Percentiles rank a stretch among this genome's conserved stretches.
Conservation (phyloP, 1,140 invertebrate genomes). For the Trachelipus rathkii region DNA sequence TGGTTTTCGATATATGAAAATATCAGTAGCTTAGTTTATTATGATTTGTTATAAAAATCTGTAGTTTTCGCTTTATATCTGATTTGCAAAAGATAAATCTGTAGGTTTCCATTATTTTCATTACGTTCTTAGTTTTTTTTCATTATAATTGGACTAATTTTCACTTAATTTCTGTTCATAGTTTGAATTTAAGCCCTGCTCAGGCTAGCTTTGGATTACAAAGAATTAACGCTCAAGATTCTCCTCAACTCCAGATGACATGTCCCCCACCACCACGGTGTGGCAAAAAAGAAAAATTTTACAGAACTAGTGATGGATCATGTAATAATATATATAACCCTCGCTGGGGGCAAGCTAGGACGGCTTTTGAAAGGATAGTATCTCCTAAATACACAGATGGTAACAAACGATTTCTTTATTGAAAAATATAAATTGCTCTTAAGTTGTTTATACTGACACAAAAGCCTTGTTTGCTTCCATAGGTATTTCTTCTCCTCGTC, state of each 20-base stretch:
- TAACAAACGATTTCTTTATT: constrained; percentile 50
- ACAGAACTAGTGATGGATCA: constrained; percentile 73
- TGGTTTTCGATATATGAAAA: too few species aligned
- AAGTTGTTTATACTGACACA: too few species aligned
- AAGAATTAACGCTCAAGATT: constrained; percentile 28
- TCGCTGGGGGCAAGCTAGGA: constrained; percentile 67
- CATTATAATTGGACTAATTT: neutral
- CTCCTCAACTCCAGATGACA: constrained; percentile 24
- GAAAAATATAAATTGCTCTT: too few species aligned
- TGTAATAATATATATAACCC: constrained; percentile 77
- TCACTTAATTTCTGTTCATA: neutral
- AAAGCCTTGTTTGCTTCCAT: neutral
- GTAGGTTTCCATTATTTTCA: too few species aligned
- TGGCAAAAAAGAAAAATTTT: constrained; percentile 49
- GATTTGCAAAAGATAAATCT: too few species aligned
- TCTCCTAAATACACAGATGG: constrained; percentile 76
- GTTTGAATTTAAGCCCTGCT: constrained; percentile 1
- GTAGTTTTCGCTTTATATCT: too few species aligned
- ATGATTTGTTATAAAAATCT: too few species aligned
- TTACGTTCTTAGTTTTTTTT: neutral
- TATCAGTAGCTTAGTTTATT: too few species aligned
- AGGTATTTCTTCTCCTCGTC: constrained; percentile 25
- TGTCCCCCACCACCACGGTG: constrained; percentile 27
- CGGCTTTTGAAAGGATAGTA: constrained; percentile 72
- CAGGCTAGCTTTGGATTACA: constrained; percentile 38